phyloP scores from a whole-genome alignment of 2,113 vertebrate species.

The Thomomys bottae region DNA sequence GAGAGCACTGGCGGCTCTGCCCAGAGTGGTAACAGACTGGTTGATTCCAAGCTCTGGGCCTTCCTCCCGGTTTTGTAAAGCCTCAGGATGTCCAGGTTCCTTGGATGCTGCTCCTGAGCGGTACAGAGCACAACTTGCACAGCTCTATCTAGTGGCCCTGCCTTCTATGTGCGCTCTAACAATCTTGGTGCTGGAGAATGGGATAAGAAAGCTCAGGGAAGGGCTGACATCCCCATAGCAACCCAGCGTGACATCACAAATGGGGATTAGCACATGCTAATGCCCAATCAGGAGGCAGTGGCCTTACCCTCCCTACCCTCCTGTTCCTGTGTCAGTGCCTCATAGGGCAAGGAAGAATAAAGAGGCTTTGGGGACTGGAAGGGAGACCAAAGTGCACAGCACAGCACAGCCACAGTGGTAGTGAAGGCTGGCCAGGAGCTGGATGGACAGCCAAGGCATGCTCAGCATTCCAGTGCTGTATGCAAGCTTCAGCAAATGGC shows the following conservation, averaged over 20 bases:
- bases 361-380: not conserved
- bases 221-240: slow-evolving; percentile 82
- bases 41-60: not conserved
- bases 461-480: not conserved
- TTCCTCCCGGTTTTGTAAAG: not conserved
- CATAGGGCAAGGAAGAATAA: not conserved
- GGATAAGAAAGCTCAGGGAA: slow-evolving; percentile 74
- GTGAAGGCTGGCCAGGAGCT: not conserved
- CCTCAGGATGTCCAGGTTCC: not conserved
- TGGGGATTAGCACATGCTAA: slow-evolving; percentile 83
- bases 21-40: not conserved
- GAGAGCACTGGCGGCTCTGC: not conserved
- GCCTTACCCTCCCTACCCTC: slow-evolving; percentile 3
- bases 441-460: not conserved
- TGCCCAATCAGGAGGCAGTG: slow-evolving; percentile 65
- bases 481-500: not conserved
- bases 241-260: slow-evolving; percentile 84
- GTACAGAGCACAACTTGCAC: not conserved
- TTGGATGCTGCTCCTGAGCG: not conserved
- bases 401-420: not conserved
- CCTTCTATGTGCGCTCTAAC: slow-evolving; percentile 77
- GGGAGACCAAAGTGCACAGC: accelerated
- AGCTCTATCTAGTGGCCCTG: not conserved
- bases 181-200: slow-evolving; percentile 72
- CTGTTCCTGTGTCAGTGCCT: not conserved